Percentiles rank a stretch among this genome's conserved stretches.
Evolutionary conservation across 2,888 invertebrate genomes (phyloP).

Genomic region (Conchocele bisecta): DNA sequence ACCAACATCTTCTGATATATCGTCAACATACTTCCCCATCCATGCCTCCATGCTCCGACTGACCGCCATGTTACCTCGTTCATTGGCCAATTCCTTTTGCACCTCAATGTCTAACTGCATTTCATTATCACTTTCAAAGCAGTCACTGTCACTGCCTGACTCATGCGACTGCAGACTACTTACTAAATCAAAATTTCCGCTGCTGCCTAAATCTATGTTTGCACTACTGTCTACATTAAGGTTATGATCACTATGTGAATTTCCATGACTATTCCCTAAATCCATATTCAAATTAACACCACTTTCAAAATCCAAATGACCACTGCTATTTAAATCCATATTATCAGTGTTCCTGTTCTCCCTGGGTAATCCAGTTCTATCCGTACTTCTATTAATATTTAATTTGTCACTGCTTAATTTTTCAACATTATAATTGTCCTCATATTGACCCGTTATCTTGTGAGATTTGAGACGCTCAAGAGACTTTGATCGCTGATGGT

Average conservation of each 20-base stretch:
- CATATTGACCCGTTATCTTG: constrained; percentile 21
- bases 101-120: no score
- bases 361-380: neutral
- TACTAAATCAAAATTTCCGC: neutral
- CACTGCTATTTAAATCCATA: constrained; percentile 8
- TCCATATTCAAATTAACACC: no score
- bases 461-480: constrained; percentile 58
- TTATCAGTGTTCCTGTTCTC: no score
- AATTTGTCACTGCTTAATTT: constrained; percentile 15
- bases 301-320: constrained; percentile 5
- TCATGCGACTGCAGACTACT: neutral
- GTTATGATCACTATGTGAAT: no score
- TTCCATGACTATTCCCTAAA: no score
- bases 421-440: constrained; percentile 15
- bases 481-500: constrained; percentile 66
- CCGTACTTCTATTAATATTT: neutral
- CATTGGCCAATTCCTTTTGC: constrained; percentile 43
- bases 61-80: constrained; percentile 41
- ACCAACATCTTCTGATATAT: constrained; percentile 3
- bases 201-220: neutral
- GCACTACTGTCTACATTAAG: neutral
- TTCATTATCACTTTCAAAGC: no score
- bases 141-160: constrained; percentile 12
- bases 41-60: constrained; percentile 51
- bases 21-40: constrained; percentile 19